Base-by-base conservation (phyloP, 2,797 vertebrate genomes). In the Rhinogobio ventralis region DNA sequence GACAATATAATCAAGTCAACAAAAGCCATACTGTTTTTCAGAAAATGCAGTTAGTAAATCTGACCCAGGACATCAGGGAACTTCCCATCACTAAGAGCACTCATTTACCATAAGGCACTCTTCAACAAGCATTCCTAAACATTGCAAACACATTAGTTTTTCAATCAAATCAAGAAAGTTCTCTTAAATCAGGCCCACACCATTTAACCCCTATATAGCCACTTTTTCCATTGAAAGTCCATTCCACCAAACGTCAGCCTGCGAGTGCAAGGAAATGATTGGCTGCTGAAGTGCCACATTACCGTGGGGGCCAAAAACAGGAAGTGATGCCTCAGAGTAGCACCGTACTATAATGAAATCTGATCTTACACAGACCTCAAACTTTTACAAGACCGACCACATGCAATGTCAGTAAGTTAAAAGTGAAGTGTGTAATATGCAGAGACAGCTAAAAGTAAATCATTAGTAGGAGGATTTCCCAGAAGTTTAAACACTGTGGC, bases 111-210 rank as follows among this genome's bases (percentile, higher is more conserved):
- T 66, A 49, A 79, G 23, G 20, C 36, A 9, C 39, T 69, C 64
- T 53, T 46, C 11, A 64, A 33, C n/a, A 72, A 33, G 36, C 25
- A 79, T 79, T 79, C 62, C 62, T 69, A 25, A 53, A 62, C 49
- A 45, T 5, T 13, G 10, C 15, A 57, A 42, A 55, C n/a, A 23
- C 33, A n/a, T 62, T 2, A 68, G 49, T 75, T 87, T 87, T 88
- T 67, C 79, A 89, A 53, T 74, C 82, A 60, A n/a, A 53, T 85
- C n/a, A 73, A 84, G 87, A 88, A 72, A 76, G 77, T 66, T 69
- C 64, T 28, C 77, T 42, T 7, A 78, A 81, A 85, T 81, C 79
- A 75, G 23, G 25, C 64, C 8, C 15, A 25, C 25, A 30, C 13
- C 2, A 10, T 73, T 53, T 64, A 64, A 62, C 28, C 67, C 28